These are phyloP conservation scores for Tachystola acroxantha DNA, from an alignment of 2,888 invertebrate species.

Conservation along the genomic window DNA sequence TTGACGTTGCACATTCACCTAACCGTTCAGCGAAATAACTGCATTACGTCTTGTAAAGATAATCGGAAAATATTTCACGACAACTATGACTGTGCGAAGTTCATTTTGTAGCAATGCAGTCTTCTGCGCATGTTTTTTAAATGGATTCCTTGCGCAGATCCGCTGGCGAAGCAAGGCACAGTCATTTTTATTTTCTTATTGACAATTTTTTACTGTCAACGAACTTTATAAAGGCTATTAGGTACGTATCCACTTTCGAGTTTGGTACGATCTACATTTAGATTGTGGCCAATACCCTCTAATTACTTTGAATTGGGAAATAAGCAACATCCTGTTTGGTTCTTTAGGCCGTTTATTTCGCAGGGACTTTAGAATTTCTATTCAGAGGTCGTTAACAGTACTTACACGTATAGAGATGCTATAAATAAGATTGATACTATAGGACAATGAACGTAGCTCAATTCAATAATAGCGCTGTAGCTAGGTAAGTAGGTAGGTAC, in stretches of 20 bases:
- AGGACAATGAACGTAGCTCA: slow-evolving; percentile 8
- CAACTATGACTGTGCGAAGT: slow-evolving; percentile 52
- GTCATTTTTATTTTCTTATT: slow-evolving; percentile 45
- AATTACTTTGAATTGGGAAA: slow-evolving; percentile 22
- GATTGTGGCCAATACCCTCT: slow-evolving; percentile 9
- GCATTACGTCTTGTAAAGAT: slow-evolving; percentile 36
- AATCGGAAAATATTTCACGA: slow-evolving; percentile 43
- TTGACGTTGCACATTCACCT: slow-evolving; percentile 17
- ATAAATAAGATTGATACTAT: slow-evolving; percentile 6
- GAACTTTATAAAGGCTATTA: slow-evolving; percentile 36
- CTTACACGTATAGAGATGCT: background rate
- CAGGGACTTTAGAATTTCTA: background rate
- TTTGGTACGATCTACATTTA: background rate
- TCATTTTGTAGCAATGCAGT: slow-evolving; percentile 72
- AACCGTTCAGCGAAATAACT: slow-evolving; percentile 24
- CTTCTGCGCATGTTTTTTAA: slow-evolving; percentile 66
- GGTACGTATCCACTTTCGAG: slow-evolving; percentile 11
- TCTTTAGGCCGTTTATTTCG: slow-evolving; percentile 22
- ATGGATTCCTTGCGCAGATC: slow-evolving; percentile 60
- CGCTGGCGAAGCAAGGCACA: slow-evolving; percentile 24
- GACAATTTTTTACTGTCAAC: slow-evolving; percentile 57
- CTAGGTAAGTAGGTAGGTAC: too few relatives aligned
- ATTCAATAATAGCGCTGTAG: too few relatives aligned
- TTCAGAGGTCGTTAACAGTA: slow-evolving; percentile 13
- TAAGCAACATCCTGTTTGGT: slow-evolving; percentile 27